Percentiles rank a stretch among this genome's conserved stretches.
phyloP scores from a whole-genome alignment of 2,888 invertebrate genomes.

The Bellardia bayeri region DNA sequence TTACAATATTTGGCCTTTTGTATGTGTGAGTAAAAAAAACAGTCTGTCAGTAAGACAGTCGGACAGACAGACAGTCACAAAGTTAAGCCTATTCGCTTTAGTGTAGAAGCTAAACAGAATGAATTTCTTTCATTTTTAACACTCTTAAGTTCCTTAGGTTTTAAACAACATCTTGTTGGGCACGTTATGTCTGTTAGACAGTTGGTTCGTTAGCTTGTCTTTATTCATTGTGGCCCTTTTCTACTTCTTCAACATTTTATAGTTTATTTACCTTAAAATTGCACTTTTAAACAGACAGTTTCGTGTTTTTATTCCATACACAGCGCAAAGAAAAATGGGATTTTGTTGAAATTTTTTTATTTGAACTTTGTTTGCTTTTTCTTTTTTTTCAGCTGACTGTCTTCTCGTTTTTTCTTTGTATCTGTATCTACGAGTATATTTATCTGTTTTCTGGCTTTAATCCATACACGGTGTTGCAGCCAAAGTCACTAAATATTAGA shows the following conservation, averaged over 20 bases:
- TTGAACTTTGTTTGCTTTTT: not conserved
- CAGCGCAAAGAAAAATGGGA: slow-evolving; percentile 4
- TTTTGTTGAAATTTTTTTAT: slow-evolving; percentile 17
- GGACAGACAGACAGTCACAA: slow-evolving; percentile 20
- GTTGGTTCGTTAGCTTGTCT: not conserved
- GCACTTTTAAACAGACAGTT: slow-evolving; percentile 20
- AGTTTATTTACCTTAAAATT: slow-evolving; percentile 64
- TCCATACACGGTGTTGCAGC: slow-evolving; percentile 14
- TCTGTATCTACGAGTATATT: not conserved
- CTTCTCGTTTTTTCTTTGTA: slow-evolving; percentile 5
- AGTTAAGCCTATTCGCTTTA: slow-evolving; percentile 48
- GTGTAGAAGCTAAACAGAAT: slow-evolving; percentile 5
- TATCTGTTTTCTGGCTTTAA: slow-evolving; percentile 21
- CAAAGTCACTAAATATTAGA: slow-evolving; percentile 41
- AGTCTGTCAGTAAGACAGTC: not conserved
- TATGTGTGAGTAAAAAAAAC: not conserved
- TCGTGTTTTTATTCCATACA: slow-evolving; percentile 18
- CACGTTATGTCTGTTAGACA: slow-evolving; percentile 52
- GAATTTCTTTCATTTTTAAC: slow-evolving; percentile 36
- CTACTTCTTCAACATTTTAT: slow-evolving; percentile 18
- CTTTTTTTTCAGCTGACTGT: not conserved
- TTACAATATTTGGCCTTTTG: slow-evolving; percentile 55
- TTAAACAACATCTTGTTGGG: slow-evolving; percentile 52
- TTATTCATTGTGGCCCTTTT: slow-evolving; percentile 17
- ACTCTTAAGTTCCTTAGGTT: slow-evolving; percentile 33